These are phyloP conservation scores for Solea solea DNA, from an alignment of 2,113 vertebrate species.

Conservation along the genomic window DNA sequence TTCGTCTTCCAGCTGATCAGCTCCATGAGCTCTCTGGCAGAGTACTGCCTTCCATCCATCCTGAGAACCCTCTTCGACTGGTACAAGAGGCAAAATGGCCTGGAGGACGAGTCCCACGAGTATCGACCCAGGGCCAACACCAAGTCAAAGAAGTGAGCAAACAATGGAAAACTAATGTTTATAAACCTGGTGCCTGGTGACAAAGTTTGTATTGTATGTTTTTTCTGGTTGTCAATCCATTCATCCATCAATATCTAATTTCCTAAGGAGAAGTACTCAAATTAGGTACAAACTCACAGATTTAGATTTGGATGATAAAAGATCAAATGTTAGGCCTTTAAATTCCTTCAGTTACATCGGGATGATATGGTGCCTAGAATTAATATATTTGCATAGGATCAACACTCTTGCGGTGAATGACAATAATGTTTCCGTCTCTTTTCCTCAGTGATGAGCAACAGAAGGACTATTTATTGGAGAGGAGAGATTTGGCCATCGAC, in stretches of 20 bases:
- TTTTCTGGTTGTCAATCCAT: too few species aligned
- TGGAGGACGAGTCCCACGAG: slow-evolving; percentile 98
- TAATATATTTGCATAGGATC: too few species aligned
- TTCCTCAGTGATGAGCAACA: slow-evolving; percentile 93
- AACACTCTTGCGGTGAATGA: background rate
- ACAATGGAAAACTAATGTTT: background rate
- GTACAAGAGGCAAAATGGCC: slow-evolving; percentile 98
- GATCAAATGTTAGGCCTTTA: too few species aligned
- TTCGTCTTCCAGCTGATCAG: slow-evolving; percentile 88
- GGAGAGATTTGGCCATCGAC: slow-evolving; percentile 98
- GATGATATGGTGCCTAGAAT: too few species aligned
- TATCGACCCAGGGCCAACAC: slow-evolving; percentile 97
- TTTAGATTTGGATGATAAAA: too few species aligned
- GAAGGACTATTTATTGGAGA: slow-evolving; percentile 96
- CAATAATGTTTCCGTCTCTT: slow-evolving; percentile 6
- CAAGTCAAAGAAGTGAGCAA: slow-evolving; percentile 93
- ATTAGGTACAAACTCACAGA: too few species aligned
- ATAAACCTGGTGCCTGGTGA: background rate
- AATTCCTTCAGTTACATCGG: too few species aligned
- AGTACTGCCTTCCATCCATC: slow-evolving; percentile 97
- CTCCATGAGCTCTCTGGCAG: slow-evolving; percentile 97
- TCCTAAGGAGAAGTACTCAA: too few species aligned
- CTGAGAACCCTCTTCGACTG: slow-evolving; percentile 97
- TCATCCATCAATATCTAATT: too few species aligned
- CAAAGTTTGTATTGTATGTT: too few species aligned